Conservation (phyloP, 1,140 invertebrate genomes). For the Sarcophaga bullata region DNA sequence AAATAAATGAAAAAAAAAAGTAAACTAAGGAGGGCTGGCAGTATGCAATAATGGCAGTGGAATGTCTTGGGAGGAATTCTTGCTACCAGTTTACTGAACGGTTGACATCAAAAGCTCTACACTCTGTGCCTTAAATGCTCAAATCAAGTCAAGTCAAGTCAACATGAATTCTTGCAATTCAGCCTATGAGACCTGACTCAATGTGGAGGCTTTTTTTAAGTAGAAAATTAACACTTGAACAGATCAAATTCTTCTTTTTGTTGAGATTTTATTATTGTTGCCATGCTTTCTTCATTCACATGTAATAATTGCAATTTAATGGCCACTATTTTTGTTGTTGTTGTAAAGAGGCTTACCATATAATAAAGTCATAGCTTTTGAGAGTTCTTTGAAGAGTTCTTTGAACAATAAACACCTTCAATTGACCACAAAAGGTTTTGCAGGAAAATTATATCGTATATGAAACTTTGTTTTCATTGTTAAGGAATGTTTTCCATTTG, state of each 20-base stretch:
- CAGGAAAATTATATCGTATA: background rate
- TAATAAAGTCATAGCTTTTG: slow-evolving; percentile 14
- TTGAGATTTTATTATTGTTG: slow-evolving; percentile 9
- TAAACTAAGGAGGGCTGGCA: no score
- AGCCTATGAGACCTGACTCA: background rate
- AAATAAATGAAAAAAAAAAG: background rate
- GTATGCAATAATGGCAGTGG: no score
- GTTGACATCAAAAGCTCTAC: slow-evolving; percentile 29
- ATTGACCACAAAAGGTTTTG: background rate
- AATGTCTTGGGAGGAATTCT: slow-evolving; percentile 17
- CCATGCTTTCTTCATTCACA: background rate
- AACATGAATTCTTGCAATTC: background rate
- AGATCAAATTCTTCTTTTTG: slow-evolving; percentile 45
- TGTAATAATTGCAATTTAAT: slow-evolving; percentile 36
- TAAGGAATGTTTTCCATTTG: background rate
- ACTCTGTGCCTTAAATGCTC: background rate
- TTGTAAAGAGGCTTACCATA: background rate
- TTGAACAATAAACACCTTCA: background rate
- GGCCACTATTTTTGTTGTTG: background rate
- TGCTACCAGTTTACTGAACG: slow-evolving; percentile 28
- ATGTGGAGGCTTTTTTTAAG: background rate
- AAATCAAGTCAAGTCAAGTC: background rate
- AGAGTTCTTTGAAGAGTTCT: no score
- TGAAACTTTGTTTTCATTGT: background rate
- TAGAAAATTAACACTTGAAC: slow-evolving; percentile 47